A percentile compares a stretch with the other conserved stretches of the same genome.
Conservation (phyloP, 1,140 invertebrate species). For the Pogonus chalceus region DNA sequence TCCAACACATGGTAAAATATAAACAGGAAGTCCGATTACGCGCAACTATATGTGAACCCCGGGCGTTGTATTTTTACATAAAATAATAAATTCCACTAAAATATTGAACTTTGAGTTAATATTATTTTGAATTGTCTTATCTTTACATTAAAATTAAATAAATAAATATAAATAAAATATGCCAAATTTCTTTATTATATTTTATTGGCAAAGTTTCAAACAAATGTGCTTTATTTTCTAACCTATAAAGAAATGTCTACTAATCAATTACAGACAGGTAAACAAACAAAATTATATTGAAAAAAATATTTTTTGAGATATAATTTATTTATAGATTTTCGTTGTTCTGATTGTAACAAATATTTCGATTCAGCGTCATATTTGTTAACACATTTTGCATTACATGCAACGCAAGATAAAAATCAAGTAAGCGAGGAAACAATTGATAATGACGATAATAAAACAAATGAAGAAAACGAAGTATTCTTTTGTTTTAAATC, state of each 20-base stretch:
- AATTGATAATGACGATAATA: background rate
- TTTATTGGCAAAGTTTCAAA: background rate
- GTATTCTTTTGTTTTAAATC: background rate
- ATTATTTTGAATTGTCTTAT: background rate
- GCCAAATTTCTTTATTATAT: background rate
- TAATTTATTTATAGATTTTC: slow-evolving; percentile 22
- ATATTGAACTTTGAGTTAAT: too few species aligned
- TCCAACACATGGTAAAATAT: background rate
- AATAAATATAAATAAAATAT: background rate
- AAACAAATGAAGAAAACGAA: background rate
- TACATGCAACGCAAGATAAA: slow-evolving; percentile 18
- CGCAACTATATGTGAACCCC: background rate
- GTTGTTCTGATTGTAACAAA: slow-evolving; percentile 26
- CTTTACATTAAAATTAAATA: background rate
- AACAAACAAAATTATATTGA: background rate
- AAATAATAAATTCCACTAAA: background rate
- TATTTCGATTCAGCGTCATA: slow-evolving; percentile 26
- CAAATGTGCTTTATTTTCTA: background rate
- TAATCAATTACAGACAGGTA: background rate
- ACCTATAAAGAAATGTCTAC: background rate
- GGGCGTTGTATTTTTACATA: background rate
- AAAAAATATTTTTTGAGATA: background rate
- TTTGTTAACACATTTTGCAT: slow-evolving; percentile 28
- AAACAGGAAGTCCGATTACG: slow-evolving; percentile 2
- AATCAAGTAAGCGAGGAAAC: background rate